Evolutionary conservation across 2,888 invertebrate species (phyloP), one percentile per base, ranked within the genome.

Genomic region (Tetragnatha montana): DNA sequence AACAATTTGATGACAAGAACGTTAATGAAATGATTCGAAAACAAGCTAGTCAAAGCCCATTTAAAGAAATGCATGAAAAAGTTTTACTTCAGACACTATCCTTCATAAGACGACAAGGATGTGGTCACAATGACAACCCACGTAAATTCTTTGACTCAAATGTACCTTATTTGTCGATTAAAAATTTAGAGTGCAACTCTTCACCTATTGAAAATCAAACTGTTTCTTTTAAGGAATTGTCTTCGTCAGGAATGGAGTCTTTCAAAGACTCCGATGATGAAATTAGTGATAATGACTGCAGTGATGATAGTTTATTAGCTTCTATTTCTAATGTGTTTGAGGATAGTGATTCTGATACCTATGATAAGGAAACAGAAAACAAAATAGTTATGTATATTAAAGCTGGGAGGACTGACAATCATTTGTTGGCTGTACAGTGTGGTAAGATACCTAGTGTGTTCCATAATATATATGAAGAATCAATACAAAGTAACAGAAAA

Each of bases 31-130:
- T 47, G 17, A 81, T 87, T n/a, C 49, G n/a, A 22, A 76, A 81
- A 6, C 70, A 81, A 8, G 76, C 35, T 6, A 50, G 6, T 17
- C 6, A 70, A 8, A 75, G 81, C 50, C 70, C 70, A 0, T 6
- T 75, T 0, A 70, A 70, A 68, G 51, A 49, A 8, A n/a, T 21
- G 8, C 87, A 81, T 81, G 81, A 81, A 7, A 82, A 82, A 74
- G 74, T 82, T 19, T 17, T 73, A 19, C 14, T 21, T 6, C 6
- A 8, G 7, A 71, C 82, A 7, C 6, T 82, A 50, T 21, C 51
- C 51, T 82, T 22, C 14, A 22, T 82, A 8, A 19, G 50, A 51
- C 19, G 82, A 35, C n/a, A 51, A 22, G 21, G 12, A 10, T 8
- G 50, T 21, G 82, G 82, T 10, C 8, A 22, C 21, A 60, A 73